Conservation (phyloP, 1,140 invertebrate species). For the Lordiphosa clarofinis region DNA sequence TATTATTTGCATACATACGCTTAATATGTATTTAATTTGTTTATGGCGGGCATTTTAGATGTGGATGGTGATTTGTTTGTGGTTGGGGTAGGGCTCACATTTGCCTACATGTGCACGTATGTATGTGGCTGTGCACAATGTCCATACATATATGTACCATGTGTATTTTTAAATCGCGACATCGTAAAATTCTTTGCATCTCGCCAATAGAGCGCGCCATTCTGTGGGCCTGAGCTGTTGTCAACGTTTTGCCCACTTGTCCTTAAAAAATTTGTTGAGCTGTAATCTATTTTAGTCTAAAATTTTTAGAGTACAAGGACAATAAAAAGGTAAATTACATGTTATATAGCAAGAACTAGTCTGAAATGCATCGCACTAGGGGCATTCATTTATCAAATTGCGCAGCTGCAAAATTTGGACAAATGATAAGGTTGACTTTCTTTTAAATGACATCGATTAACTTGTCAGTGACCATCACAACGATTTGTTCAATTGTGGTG, state of each 20-base stretch:
- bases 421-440: no score
- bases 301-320: no score
- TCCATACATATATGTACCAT: slow-evolving; percentile 1
- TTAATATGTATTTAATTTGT: slow-evolving; percentile 43
- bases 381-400: no score
- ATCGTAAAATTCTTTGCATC: slow-evolving; percentile 20
- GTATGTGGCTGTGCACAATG: neutral
- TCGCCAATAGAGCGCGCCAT: slow-evolving; percentile 4
- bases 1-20: no score
- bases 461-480: slow-evolving; percentile 7
- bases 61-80: slow-evolving; percentile 25
- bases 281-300: no score
- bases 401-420: no score
- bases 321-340: no score
- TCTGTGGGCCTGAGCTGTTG: slow-evolving; percentile 23
- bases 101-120: slow-evolving; percentile 1
- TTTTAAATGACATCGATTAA: no score
- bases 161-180: slow-evolving; percentile 36
- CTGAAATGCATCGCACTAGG: no score
- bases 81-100: slow-evolving; percentile 47
- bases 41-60: slow-evolving; percentile 64
- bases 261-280: no score
- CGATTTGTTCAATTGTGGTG: neutral
- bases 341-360: no score
- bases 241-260: neutral